phyloP scores from a whole-genome alignment of 2,113 vertebrate genomes.

The Malurus cyaneus region DNA sequence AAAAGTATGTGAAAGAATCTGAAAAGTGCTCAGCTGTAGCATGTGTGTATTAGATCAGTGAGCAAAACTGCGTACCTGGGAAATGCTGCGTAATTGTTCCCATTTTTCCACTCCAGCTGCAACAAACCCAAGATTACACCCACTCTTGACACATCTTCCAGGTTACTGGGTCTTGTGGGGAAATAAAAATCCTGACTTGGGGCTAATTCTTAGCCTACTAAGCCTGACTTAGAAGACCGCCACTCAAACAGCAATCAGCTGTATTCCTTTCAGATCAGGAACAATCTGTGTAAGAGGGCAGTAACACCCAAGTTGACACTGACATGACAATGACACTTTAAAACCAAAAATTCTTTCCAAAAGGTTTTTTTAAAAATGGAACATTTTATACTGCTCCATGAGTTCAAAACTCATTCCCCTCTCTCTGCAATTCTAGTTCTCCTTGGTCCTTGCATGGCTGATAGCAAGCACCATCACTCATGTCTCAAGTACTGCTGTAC shows the following conservation, averaged over 20 bases:
- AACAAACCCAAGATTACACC: neutral
- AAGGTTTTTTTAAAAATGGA: neutral
- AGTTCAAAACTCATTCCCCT: neutral
- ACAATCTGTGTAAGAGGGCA: neutral
- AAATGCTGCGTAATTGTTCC: neutral
- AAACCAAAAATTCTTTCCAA: neutral
- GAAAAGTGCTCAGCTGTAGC: neutral
- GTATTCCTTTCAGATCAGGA: neutral
- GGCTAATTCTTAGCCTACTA: neutral
- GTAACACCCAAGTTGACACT: neutral
- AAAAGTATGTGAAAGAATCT: constrained; percentile 50
- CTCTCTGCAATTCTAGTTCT: neutral
- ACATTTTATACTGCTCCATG: neutral
- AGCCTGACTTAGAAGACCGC: neutral
- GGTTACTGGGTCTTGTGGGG: neutral
- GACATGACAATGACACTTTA: neutral
- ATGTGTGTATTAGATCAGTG: neutral
- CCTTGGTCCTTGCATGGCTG: neutral
- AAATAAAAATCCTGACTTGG: neutral
- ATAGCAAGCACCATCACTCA: accelerated
- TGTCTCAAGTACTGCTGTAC: neutral
- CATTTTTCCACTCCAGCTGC: neutral
- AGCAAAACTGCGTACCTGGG: neutral
- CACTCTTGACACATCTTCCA: neutral
- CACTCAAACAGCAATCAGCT: neutral